Base-by-base conservation (phyloP, 1,140 invertebrate genomes). In the Rhagoletis zephyria region DNA sequence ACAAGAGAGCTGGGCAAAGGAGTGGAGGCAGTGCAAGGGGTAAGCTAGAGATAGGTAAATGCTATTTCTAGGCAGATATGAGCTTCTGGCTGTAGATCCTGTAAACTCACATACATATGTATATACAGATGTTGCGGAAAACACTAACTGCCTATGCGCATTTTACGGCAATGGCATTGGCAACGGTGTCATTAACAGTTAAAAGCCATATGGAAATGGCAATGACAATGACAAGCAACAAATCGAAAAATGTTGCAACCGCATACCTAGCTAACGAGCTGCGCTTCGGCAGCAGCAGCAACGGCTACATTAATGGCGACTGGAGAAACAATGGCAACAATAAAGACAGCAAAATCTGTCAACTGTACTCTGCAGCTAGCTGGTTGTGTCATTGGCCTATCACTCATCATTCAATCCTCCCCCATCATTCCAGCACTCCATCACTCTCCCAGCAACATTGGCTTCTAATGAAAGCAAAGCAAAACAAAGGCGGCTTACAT, bases 131-230 rank as follows among this genome's bases (percentile, higher is more conserved):
- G 51, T 10, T 1, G 64, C 30, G 12, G 45, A 14, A 45, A 10
- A 30, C 48, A 56, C 10, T n/a, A 56, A 51, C 48, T 45, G 48
- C 74, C 74, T 81, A 81, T 56, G 48, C 45, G 74, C 48, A 3
- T 81, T 81, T 56, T 56, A 9, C 19, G 74, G 74, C 48, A 81
- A 81, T 81, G 48, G 48, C 74, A 51, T 19, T 81, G 74, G 74
- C 74, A 81, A 81, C 74, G 56, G 74, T 81, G 74, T 81, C 74
- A 81, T 81, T 81, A 81, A 81, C 74, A 81, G 74, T 56, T 59
- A 81, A 81, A 74, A 16, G 12, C 67, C n/a, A 70, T 56, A 48
- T 74, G 42, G 67, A 74, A 74, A 19, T 81, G 74, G n/a, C 74
- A 81, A 81, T 51, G 74, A 81, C 48, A 81, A 81, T 81, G 74